Conservation (phyloP, 2,113 vertebrate species). For the Condylura cristata region DNA sequence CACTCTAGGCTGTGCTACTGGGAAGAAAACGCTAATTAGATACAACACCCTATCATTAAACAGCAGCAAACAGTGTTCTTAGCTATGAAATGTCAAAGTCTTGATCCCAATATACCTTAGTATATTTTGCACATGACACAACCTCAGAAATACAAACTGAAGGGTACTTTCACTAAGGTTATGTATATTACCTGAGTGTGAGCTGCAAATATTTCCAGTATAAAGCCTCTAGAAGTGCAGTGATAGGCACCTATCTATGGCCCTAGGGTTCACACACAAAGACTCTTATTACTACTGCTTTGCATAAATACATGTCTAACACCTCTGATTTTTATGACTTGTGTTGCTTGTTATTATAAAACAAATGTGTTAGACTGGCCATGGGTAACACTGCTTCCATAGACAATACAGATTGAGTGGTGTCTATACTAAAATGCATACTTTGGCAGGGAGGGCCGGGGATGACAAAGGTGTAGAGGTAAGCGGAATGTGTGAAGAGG, state of each 20-base stretch:
- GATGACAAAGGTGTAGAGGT: neutral
- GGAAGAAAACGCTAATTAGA: slow-evolving; percentile 54
- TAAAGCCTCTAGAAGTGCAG: neutral
- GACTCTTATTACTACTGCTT: neutral
- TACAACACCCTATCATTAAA: neutral
- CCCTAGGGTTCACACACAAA: neutral
- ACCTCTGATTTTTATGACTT: neutral
- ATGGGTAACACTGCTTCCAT: neutral
- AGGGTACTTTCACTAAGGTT: neutral
- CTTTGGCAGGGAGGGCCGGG: neutral
- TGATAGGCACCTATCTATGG: neutral
- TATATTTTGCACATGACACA: neutral
- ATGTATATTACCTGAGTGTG: neutral
- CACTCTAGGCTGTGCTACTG: slow-evolving; percentile 27
- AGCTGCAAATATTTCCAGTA: neutral
- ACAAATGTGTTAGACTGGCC: neutral
- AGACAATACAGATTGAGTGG: neutral
- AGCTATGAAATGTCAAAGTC: neutral
- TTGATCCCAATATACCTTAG: neutral
- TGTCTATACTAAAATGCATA: neutral
- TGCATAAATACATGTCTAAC: neutral
- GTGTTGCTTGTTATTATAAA: neutral
- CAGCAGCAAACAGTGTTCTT: slow-evolving; percentile 36
- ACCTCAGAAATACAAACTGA: neutral
- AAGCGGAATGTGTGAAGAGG: neutral